Evolutionary conservation across 2,113 vertebrate species (phyloP), one percentile per base, ranked within the genome.

Genomic region (Pyrgilauda ruficollis): DNA sequence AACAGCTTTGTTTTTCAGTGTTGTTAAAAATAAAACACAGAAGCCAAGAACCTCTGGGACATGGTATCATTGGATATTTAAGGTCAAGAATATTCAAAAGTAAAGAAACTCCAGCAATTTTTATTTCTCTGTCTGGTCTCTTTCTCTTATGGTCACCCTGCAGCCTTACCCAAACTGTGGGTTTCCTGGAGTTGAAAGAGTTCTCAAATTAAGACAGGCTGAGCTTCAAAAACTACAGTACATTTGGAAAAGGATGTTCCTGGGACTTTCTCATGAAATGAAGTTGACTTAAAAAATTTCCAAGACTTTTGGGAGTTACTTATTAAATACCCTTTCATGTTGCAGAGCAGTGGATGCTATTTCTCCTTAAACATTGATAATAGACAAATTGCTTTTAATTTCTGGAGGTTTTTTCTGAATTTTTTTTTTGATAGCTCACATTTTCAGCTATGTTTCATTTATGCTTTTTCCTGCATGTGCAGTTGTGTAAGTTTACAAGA

Each of bases 1-100:
- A 96, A 90, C 81, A 89, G 77, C 56, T 91, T 89, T 84, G 61
- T n/a, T 89, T 78, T 81, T 74, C 69, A 47, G 11, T n/a, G 59
- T 27, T 81, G 84, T 81, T 93, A 96, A 91, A 96, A 96, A 93
- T 94, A 82, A 84, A 94, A 87, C 13, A 35, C 2, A 3, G 16
- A 59, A 81, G 39, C 69, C 55, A 63, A 72, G 69, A 82, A 78
- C 52, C n/a, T 93, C 66, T 93, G 62, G 66, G 78, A 94, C 62
- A n/a, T 35, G 18, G 62, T 82, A 47, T 81, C 0, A 0, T 22
- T 78, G 61, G 27, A 35, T 82, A 52, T 78, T 93, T 95, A 87
- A 91, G 81, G 84, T 95, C 90, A 87, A 84, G 31, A 94, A 84
- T 63, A 68, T 75, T 93, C 27, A 79, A 37, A 78, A 77, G 15